Percentiles rank a stretch among this genome's conserved stretches.
phyloP scores from a whole-genome alignment of 2,888 invertebrate species.

The Halictus quadricinctus region DNA sequence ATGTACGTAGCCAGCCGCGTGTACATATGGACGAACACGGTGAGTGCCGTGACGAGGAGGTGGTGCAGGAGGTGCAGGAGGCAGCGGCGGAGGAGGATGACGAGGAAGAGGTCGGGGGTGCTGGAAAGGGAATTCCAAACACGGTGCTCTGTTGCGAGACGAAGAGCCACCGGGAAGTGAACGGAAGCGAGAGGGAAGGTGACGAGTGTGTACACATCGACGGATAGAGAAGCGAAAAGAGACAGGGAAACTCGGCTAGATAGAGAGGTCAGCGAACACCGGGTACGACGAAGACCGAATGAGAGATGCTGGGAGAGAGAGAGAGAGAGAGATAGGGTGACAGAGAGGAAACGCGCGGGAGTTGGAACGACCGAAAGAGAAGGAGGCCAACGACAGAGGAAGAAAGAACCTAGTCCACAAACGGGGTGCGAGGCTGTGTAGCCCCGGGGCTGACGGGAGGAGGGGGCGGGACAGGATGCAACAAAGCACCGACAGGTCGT shows the following conservation, averaged over 20 bases:
- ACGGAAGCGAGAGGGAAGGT: not conserved
- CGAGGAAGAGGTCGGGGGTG: not conserved
- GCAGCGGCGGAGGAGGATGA: constrained; percentile 11
- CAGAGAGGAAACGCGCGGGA: constrained; percentile 2
- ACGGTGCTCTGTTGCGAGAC: constrained; percentile 9
- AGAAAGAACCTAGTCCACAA: constrained; percentile 17
- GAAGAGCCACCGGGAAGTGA: not conserved
- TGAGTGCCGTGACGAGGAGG: constrained; percentile 2
- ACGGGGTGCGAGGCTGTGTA: not conserved
- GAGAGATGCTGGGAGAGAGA: not conserved
- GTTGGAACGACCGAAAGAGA: constrained; percentile 13
- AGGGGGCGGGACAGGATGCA: constrained; percentile 63
- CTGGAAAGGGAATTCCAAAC: constrained; percentile 51
- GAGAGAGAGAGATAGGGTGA: not conserved
- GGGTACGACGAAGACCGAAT: not conserved
- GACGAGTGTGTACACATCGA: not conserved
- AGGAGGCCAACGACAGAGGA: constrained; percentile 4
- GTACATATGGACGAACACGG: constrained; percentile 17
- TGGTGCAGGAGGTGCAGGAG: constrained; percentile 24
- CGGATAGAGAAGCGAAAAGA: constrained; percentile 19
- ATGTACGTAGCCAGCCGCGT: not conserved
- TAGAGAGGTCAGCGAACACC: not conserved
- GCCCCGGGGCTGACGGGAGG: constrained; percentile 7
- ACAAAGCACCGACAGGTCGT: constrained; percentile 73
- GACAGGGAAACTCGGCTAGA: constrained; percentile 26